phyloP scores from a whole-genome alignment of 2,797 vertebrate genomes.

The Pelochelys cantorii region DNA sequence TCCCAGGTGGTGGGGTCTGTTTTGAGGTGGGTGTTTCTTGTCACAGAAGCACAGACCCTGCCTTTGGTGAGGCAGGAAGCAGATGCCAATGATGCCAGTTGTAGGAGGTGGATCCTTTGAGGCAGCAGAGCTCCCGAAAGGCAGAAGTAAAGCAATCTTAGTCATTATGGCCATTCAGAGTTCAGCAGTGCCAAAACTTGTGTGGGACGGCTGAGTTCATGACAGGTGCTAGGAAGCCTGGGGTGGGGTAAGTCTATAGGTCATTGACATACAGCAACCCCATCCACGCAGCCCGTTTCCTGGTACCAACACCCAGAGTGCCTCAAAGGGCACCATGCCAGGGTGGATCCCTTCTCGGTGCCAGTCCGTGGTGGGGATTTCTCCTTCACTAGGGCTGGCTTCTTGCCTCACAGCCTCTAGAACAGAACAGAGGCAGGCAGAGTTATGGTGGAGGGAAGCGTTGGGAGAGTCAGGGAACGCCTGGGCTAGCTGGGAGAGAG shows the following conservation, averaged over 20 bases:
- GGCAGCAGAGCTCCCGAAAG: not conserved
- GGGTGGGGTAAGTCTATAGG: fast-evolving
- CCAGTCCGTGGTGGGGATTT: not conserved
- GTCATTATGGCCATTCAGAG: not conserved
- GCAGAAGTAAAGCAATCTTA: not conserved
- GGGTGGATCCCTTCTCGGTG: not conserved
- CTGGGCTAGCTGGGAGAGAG: not conserved
- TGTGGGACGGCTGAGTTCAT: no score
- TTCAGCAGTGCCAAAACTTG: not conserved
- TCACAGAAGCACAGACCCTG: fast-evolving
- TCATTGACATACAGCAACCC: not conserved
- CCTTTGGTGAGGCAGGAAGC: not conserved
- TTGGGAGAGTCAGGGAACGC: not conserved
- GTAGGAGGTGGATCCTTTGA: not conserved
- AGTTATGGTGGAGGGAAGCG: not conserved
- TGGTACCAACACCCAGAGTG: not conserved
- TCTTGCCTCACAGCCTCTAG: not conserved
- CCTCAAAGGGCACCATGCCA: not conserved
- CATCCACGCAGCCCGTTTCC: not conserved
- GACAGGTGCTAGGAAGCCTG: not conserved
- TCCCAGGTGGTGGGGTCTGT: not conserved
- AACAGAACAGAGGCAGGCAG: not conserved
- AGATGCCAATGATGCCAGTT: not conserved
- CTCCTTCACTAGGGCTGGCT: not conserved
- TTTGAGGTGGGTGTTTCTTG: not conserved